Evolutionary conservation across 2,888 invertebrate genomes (phyloP).

Genomic region (Malachius bipustulatus): DNA sequence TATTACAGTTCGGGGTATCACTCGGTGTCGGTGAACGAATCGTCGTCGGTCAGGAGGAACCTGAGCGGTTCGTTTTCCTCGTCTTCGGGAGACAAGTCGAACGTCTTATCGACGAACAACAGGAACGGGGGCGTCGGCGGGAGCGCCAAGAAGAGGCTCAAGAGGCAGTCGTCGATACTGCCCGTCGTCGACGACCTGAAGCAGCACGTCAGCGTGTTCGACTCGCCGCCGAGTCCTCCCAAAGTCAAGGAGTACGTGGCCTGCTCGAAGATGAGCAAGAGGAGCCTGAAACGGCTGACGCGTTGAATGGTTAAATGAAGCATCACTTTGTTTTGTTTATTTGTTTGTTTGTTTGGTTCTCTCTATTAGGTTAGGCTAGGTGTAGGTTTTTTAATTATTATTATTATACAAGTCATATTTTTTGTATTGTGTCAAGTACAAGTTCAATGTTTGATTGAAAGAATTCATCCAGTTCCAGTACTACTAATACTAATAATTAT

Average conservation of each 20-base stretch:
- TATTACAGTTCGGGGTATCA: slow-evolving; percentile 3
- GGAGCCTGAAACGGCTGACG: slow-evolving; percentile 30
- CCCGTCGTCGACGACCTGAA: neutral
- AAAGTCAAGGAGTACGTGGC: slow-evolving; percentile 24
- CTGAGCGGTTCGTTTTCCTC: neutral
- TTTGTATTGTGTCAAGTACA: too few relatives aligned
- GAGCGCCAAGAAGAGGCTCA: neutral
- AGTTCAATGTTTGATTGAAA: too few relatives aligned
- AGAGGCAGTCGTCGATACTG: slow-evolving; percentile 1
- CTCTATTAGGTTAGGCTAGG: too few relatives aligned
- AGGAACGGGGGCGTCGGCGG: neutral
- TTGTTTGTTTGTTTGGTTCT: too few relatives aligned
- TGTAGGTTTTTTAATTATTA: too few relatives aligned
- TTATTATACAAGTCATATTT: too few relatives aligned
- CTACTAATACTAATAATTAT: too few relatives aligned
- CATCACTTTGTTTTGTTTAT: too few relatives aligned
- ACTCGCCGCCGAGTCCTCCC: slow-evolving; percentile 30
- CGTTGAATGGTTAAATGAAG: slow-evolving; percentile 6
- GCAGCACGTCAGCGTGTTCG: too few relatives aligned
- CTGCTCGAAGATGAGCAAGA: slow-evolving; percentile 31
- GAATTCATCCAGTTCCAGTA: too few relatives aligned
- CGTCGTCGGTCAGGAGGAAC: neutral
- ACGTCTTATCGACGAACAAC: slow-evolving; percentile 5
- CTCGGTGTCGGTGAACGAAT: slow-evolving; percentile 1
- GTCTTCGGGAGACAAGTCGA: neutral